Percentiles rank a stretch among this genome's conserved stretches.
These are phyloP conservation scores for Colostygia pectinataria DNA, from an alignment of 2,888 invertebrate genomes.

Conservation along the genomic window DNA sequence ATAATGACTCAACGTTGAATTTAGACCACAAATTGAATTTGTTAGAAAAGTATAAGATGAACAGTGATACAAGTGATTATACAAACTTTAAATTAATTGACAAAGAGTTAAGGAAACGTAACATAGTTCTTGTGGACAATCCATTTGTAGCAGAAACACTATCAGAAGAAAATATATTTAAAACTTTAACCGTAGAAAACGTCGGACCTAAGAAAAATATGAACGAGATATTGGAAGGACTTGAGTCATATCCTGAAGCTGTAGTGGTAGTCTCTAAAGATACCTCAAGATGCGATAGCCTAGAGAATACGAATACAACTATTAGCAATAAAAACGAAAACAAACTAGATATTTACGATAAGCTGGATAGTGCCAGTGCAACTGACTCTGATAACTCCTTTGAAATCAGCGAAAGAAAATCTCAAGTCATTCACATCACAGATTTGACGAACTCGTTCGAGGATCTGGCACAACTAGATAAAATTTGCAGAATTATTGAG, in stretches of 20 bases:
- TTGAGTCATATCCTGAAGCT: conserved; percentile 25
- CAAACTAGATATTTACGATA: conserved; percentile 66
- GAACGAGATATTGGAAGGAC: conserved; percentile 26
- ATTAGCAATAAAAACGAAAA: conserved; percentile 38
- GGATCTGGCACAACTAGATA: conserved; percentile 65
- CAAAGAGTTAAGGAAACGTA: conserved; percentile 42
- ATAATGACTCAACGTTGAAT: not conserved
- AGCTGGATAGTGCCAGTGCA: conserved; percentile 67
- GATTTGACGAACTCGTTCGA: conserved; percentile 69
- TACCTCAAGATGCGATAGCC: conserved; percentile 34
- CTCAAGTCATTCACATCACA: conserved; percentile 63
- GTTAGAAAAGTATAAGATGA: conserved; percentile 14
- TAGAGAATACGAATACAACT: conserved; percentile 37
- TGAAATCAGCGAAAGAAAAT: conserved; percentile 59
- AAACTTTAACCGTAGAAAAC: conserved; percentile 2
- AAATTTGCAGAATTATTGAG: conserved; percentile 75
- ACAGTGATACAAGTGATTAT: conserved; percentile 9
- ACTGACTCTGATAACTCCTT: conserved; percentile 68
- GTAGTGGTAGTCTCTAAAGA: conserved; percentile 29
- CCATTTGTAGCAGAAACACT: conserved; percentile 6
- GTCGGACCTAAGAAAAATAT: conserved; percentile 15
- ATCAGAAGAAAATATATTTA: conserved; percentile 9
- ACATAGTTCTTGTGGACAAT: conserved; percentile 37
- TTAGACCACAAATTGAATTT: conserved; percentile 2
- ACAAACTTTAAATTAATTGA: conserved; percentile 34